Base-by-base conservation (phyloP, 2,888 invertebrate species). In the Apomyelois bistriatella region DNA sequence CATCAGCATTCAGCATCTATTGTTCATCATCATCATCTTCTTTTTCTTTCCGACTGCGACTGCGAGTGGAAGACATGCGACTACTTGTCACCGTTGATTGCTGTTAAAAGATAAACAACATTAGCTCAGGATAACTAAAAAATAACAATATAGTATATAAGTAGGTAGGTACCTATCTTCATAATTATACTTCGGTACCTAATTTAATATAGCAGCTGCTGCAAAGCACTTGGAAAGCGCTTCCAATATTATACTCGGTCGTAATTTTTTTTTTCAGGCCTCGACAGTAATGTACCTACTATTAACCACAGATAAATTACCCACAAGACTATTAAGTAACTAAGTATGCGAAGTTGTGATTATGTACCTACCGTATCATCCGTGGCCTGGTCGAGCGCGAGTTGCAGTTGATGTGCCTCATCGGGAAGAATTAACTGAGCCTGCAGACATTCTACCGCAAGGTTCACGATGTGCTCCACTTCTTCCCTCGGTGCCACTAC, bases 361-460 rank as follows among this genome's bases (percentile, higher is more conserved):
- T n/a, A n/a, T n/a, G n/a, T n/a, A n/a, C n/a, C n/a, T 37, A 48
- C 48, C 48, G 48, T 28, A 22, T 48, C 36, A 1, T 40, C 32
- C 7, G 76, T 58, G 1, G 78, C 75, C 40, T 58, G 63, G 10
- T 75, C 61, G 12, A 80, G 75, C 48, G 79, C 77, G 1, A 56
- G 56, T n/a, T 77, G 68, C 10, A 86, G 13, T 4, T 56, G 56
- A 30, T 64, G 59, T 0, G 65, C 66, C 54, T 89, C 88, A 0
- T 76, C 73, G 0, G 66, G 59, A 0, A 59, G 62, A 0, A 85
- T 36, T 0, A 86, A 50, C 57, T 89, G 88, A 0, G 85, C 84
- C 22, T 70, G 75, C 12, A 89, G 65, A 57, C 85, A 76, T 0
- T 79, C 75, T 36, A 82, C 58, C 0, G 83, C 75, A 12, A 76